Percentiles rank a stretch among this genome's conserved stretches.
These are phyloP conservation scores for Subacronicta megacephala DNA, from an alignment of 2,888 invertebrate genomes.

Conservation along the genomic window DNA sequence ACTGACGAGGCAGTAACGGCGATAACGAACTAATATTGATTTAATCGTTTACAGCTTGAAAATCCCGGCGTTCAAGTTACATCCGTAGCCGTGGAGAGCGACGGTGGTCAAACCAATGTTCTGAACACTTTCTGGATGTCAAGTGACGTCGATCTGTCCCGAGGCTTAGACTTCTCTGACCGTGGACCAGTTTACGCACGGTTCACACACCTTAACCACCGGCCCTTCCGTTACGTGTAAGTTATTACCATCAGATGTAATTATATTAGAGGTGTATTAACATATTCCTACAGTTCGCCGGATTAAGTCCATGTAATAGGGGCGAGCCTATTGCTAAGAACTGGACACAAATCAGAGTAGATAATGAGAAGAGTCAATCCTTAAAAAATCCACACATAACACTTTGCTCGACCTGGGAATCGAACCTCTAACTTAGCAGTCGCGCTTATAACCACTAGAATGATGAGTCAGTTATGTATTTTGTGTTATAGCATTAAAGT, in stretches of 20 bases:
- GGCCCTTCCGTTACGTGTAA: constrained; percentile 91
- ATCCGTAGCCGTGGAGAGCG: constrained; percentile 82
- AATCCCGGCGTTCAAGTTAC: constrained; percentile 90
- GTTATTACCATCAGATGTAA: too few species aligned
- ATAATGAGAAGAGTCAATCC: too few species aligned
- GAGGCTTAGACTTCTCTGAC: constrained; percentile 94
- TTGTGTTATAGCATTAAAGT: constrained; percentile 85
- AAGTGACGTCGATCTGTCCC: constrained; percentile 94
- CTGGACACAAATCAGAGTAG: too few species aligned
- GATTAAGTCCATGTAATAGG: too few species aligned
- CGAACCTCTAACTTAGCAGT: too few species aligned
- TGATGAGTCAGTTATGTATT: constrained; percentile 15
- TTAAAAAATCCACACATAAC: too few species aligned
- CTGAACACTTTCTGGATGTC: constrained; percentile 94
- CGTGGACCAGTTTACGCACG: constrained; percentile 92
- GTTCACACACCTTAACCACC: constrained; percentile 94
- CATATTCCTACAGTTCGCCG: too few species aligned
- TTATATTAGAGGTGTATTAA: too few species aligned
- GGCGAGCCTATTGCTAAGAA: too few species aligned
- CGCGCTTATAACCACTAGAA: too few species aligned
- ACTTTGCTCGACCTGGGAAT: too few species aligned
- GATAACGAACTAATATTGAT: background rate
- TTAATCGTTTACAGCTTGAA: constrained; percentile 84
- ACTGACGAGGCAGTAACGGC: too few species aligned
- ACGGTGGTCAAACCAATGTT: constrained; percentile 86